A percentile compares a stretch with the other conserved stretches of the same genome.
phyloP scores from a whole-genome alignment of 1,140 invertebrate species.

The Brachionus angularis region DNA sequence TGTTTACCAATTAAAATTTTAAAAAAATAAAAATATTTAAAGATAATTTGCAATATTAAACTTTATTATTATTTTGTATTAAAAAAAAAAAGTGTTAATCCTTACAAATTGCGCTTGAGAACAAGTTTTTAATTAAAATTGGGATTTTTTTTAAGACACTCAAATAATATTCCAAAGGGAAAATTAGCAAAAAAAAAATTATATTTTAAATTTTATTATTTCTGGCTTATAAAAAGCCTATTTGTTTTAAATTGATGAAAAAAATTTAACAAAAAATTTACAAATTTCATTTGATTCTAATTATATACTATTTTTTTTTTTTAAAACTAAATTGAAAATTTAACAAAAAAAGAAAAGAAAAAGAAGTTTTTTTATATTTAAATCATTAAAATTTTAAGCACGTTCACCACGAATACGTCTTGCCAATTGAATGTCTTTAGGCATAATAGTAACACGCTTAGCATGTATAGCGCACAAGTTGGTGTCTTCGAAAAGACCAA shows the following conservation, averaged over 20 bases:
- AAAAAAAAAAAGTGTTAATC: no score
- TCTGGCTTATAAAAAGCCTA: slow-evolving; percentile 28
- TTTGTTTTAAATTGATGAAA: slow-evolving; percentile 3
- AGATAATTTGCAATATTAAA: no score
- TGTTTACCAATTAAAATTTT: no score
- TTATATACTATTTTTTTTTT: no score
- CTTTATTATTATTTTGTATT: no score
- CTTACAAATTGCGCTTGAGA: no score
- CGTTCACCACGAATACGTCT: slow-evolving; percentile 55
- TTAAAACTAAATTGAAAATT: no score
- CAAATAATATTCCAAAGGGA: background rate
- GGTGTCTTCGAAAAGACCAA: slow-evolving; percentile 82
- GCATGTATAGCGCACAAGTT: slow-evolving; percentile 90
- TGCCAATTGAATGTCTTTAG: slow-evolving; percentile 79
- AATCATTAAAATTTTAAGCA: slow-evolving; percentile 48
- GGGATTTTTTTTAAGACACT: no score
- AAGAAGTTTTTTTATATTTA: slow-evolving; percentile 24
- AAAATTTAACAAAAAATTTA: slow-evolving; percentile 34
- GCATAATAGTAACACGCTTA: slow-evolving; percentile 90
- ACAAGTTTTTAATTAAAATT: no score
- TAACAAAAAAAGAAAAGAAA: slow-evolving; percentile 5
- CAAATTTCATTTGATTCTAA: no score
- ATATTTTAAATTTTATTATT: slow-evolving; percentile 14
- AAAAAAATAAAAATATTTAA: no score
- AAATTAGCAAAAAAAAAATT: background rate